Evolutionary conservation across 2,888 invertebrate species (phyloP), one percentile per base, ranked within the genome.

Genomic region (Drosophila meridiana): DNA sequence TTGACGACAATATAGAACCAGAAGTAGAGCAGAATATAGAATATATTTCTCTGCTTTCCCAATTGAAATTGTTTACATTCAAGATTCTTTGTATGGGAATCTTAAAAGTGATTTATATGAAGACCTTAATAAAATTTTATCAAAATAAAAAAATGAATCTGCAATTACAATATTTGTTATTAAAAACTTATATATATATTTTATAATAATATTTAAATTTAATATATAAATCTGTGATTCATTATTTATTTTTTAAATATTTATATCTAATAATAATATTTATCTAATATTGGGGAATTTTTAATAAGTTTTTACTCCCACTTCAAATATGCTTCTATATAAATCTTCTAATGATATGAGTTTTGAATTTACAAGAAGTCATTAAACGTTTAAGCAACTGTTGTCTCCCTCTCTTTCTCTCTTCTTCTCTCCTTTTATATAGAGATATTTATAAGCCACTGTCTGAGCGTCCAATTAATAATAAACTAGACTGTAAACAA

Each of bases 401-500:
- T 9, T 30, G 30, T 32, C 30, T 14, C n/a, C 1, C 34, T 20
- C 11, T 50, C 34, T 32, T 5, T 7, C 28, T 14, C 47, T 28
- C 28, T 1, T n/a, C 48, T 32, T 20, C n/a, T 14, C 28, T 28
- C 3, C 9, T 4, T 20, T 0, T 52, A 6, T 52, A 3, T 13
- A 11, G 5, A 34, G 11, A n/a, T 32, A 14, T 30, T 7, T 30
- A 14, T 6, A 28, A 47, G 26, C 45, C 13, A 4, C 20, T 14
- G 20, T 36, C 26, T 13, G 26, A 38, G 13, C 55, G 55, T 14
- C 34, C 40, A 47, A 40, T 40, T 5, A 40, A 50, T 26, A 34
- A n/a, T 11, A n/a, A 64, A 40, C 38, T 50, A 8, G 8, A 32
- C 47, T 47, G 28, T 30, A 53, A 55, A 42, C 42, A 62, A 52